Evolutionary conservation across 2,888 invertebrate species (phyloP).

Genomic region (Ectemnius cavifrons): DNA sequence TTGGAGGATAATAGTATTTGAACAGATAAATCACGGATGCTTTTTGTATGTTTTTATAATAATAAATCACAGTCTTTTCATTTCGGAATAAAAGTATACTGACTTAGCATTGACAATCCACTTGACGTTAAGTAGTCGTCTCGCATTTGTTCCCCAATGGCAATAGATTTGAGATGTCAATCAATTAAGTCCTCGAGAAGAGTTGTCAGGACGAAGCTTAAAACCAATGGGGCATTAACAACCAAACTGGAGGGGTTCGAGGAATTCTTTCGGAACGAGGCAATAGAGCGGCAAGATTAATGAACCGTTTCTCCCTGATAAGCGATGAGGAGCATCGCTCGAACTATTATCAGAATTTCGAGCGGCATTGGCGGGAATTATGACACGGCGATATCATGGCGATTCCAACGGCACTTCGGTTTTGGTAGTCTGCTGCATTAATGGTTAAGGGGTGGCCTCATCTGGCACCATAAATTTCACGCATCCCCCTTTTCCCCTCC

Average conservation of each 20-base stretch:
- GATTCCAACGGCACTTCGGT: neutral
- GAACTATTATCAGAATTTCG: constrained; percentile 9
- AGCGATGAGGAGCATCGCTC: neutral
- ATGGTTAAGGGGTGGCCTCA: neutral
- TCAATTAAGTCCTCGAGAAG: constrained; percentile 5
- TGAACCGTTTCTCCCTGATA: constrained; percentile 15
- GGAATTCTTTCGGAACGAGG: constrained; percentile 16
- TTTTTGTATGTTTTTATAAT: no score
- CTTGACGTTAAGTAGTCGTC: no score
- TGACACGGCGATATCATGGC: neutral
- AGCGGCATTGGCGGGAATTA: neutral
- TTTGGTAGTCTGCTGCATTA: constrained; percentile 7
- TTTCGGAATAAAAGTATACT: no score
- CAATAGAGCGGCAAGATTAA: constrained; percentile 17
- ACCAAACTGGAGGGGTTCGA: neutral
- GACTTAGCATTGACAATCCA: no score
- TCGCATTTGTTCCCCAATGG: no score
- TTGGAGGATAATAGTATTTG: no score
- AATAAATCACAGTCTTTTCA: no score
- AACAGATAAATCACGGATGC: no score
- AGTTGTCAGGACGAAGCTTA: neutral
- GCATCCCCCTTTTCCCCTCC: neutral
- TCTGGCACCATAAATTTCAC: constrained; percentile 6
- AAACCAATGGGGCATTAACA: constrained; percentile 11
- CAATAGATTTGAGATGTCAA: neutral